Evolutionary conservation across 2,797 vertebrate species (phyloP).

Genomic region (Squalus acanthias): DNA sequence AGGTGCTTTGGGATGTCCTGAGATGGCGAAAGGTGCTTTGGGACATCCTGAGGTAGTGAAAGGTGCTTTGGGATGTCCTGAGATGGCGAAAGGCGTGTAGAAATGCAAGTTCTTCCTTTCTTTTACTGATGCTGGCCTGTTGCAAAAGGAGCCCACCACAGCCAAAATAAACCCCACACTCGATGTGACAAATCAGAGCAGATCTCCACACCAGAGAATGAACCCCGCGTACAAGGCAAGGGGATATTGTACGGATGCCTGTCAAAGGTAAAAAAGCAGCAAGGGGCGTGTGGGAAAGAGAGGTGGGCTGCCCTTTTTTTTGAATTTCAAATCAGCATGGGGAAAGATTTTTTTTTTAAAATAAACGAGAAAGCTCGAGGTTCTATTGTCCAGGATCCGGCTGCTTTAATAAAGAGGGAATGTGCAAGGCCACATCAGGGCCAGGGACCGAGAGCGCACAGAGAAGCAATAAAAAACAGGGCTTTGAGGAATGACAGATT

Average conservation of each 20-base stretch:
- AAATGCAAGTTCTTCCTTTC: neutral
- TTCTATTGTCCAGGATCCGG: neutral
- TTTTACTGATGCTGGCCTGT: neutral
- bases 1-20: neutral
- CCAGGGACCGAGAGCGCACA: conserved; percentile 12
- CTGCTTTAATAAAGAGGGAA: conserved; percentile 35
- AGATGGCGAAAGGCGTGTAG: neutral
- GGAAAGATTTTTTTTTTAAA: neutral
- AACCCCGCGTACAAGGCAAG: no score
- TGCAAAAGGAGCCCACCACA: neutral
- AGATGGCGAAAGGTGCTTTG: no score
- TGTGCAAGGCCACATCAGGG: conserved; percentile 29
- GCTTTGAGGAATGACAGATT: conserved; percentile 38
- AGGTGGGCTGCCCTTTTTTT: neutral
- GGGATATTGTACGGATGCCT: neutral
- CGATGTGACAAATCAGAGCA: neutral
- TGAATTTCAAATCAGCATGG: neutral
- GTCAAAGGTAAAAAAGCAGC: neutral
- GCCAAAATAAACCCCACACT: neutral
- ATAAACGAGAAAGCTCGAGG: neutral
- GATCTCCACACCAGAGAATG: neutral
- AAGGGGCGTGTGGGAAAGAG: neutral
- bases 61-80: neutral
- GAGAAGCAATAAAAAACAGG: conserved; percentile 36
- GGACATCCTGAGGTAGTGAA: neutral